Evolutionary conservation across 1,140 invertebrate genomes (phyloP).

Genomic region (Brachionus asplanchnoidis): DNA sequence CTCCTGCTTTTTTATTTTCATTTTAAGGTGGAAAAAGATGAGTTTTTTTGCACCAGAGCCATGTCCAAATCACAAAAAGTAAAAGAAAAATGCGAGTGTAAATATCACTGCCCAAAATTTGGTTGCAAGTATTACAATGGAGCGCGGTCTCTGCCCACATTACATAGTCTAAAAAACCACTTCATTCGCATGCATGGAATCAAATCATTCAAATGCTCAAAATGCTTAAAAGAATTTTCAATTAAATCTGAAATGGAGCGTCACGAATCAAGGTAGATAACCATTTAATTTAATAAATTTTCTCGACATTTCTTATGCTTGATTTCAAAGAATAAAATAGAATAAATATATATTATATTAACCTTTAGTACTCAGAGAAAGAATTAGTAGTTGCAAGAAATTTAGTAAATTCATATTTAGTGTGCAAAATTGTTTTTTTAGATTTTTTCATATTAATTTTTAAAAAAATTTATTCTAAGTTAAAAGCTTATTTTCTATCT

Average conservation of each 20-base stretch:
- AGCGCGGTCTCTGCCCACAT: neutral
- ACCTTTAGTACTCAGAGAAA: no score
- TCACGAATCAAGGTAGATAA: neutral
- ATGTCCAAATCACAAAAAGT: slow-evolving; percentile 17
- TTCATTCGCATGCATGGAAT: slow-evolving; percentile 31
- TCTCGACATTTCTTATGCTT: neutral
- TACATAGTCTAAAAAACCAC: slow-evolving; percentile 35
- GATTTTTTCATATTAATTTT: no score
- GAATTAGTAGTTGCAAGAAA: no score
- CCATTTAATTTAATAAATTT: neutral
- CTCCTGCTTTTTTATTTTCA: neutral
- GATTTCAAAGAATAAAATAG: no score
- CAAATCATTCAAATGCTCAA: slow-evolving; percentile 19
- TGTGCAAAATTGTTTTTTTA: no score
- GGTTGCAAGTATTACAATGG: slow-evolving; percentile 38
- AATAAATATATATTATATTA: no score
- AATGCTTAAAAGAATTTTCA: slow-evolving; percentile 15
- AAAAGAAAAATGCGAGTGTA: slow-evolving; percentile 30
- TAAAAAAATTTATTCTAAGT: no score
- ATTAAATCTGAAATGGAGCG: slow-evolving; percentile 38
- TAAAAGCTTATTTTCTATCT: no score
- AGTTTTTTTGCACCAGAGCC: neutral
- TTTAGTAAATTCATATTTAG: no score
- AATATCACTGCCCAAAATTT: neutral
- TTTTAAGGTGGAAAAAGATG: slow-evolving; percentile 8